Evolutionary conservation across 2,113 vertebrate species (phyloP).

Genomic region (Poecile atricapillus): DNA sequence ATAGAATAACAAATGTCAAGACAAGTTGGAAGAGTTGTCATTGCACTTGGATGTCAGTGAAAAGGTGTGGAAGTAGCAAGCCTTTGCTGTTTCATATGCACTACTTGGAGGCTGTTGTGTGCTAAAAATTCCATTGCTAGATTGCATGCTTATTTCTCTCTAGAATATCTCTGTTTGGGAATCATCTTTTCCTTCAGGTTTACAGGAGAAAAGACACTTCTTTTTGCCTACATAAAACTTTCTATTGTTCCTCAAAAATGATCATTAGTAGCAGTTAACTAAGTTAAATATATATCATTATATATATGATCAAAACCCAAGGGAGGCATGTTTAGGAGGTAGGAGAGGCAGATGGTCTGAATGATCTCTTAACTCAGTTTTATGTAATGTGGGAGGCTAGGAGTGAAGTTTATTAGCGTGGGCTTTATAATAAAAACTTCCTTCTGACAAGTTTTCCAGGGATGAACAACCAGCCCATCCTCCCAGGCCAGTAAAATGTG

Average conservation of each 20-base stretch:
- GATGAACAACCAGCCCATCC: background rate
- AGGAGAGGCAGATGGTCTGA: slow-evolving; percentile 10
- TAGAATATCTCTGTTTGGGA: background rate
- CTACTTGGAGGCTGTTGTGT: background rate
- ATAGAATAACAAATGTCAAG: background rate
- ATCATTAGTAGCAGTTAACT: background rate
- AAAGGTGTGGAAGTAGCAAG: background rate
- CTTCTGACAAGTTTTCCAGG: background rate
- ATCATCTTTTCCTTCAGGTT: background rate
- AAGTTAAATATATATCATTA: background rate
- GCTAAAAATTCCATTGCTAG: background rate
- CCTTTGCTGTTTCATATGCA: background rate
- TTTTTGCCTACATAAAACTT: background rate
- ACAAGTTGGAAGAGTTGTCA: background rate
- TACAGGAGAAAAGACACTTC: background rate
- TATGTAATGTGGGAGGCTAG: background rate
- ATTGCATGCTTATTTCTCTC: background rate
- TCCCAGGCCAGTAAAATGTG: background rate
- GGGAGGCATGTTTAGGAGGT: background rate
- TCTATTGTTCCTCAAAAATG: background rate
- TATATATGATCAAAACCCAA: background rate
- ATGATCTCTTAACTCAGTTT: background rate
- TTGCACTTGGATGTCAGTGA: background rate
- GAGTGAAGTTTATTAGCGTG: background rate
- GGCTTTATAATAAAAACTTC: background rate